Conservation (phyloP, 2,797 vertebrate species). For the Tachyglossus aculeatus region DNA sequence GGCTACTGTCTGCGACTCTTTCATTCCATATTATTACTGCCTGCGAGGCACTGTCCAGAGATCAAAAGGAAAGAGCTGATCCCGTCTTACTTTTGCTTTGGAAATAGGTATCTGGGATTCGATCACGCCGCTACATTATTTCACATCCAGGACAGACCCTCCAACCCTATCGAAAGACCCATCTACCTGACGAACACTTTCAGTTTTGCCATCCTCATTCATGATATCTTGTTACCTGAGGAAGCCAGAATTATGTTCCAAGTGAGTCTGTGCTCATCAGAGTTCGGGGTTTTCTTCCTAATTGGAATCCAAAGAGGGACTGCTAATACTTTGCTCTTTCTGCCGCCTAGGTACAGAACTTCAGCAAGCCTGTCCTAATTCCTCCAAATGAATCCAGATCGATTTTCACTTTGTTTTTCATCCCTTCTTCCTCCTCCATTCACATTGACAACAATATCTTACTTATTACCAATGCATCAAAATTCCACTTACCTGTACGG, state of each 20-base stretch:
- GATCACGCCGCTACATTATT: conserved; percentile 96
- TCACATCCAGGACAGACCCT: conserved; percentile 92
- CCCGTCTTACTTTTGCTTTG: conserved; percentile 49
- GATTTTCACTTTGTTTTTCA: conserved; percentile 93
- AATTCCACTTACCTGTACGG: conserved; percentile 94
- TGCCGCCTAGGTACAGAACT: conserved; percentile 89
- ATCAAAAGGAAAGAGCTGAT: too few relatives aligned
- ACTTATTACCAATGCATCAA: conserved; percentile 96
- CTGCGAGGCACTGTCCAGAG: too few relatives aligned
- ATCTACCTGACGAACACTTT: conserved; percentile 96
- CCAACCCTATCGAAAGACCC: conserved; percentile 90
- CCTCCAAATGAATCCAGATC: conserved; percentile 89
- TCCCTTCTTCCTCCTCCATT: conserved; percentile 89
- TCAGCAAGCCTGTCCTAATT: conserved; percentile 90
- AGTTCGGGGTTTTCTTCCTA: background rate
- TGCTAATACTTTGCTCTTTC: conserved; percentile 29
- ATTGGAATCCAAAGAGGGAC: background rate
- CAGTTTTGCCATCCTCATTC: conserved; percentile 89
- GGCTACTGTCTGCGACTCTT: too few relatives aligned
- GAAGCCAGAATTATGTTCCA: conserved; percentile 93
- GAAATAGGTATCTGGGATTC: conserved; percentile 88
- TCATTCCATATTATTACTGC: too few relatives aligned
- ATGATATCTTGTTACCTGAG: conserved; percentile 90
- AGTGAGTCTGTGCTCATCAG: conserved; percentile 71
- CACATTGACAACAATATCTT: conserved; percentile 97